Evolutionary conservation across 2,113 vertebrate genomes (phyloP).

Genomic region (Hypanus sabinus): DNA sequence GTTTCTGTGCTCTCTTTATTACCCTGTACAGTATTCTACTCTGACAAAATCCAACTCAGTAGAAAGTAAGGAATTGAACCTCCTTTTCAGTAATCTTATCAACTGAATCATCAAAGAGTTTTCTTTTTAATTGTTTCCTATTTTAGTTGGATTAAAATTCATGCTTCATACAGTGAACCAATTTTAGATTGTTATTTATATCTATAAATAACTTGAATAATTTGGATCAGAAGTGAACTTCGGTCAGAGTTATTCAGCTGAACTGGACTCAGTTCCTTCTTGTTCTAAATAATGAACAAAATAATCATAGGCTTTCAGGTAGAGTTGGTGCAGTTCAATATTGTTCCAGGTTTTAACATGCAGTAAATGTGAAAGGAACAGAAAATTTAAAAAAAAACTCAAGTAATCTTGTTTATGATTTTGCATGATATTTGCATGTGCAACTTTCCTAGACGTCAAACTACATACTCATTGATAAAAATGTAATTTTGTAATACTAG

Average conservation of each 20-base stretch:
- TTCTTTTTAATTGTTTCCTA: neutral
- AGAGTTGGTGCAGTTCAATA: neutral
- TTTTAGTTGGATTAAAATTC: neutral
- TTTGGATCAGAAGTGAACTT: neutral
- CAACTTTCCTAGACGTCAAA: neutral
- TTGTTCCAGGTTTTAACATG: neutral
- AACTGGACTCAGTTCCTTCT: neutral
- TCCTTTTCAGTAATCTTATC: neutral
- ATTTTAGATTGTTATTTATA: neutral
- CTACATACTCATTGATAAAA: neutral
- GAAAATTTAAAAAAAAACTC: neutral
- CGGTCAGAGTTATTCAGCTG: neutral
- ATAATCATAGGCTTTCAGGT: neutral
- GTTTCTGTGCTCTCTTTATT: neutral
- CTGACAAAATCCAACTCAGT: neutral
- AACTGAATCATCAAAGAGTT: neutral
- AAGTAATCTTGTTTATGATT: neutral
- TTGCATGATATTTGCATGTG: neutral
- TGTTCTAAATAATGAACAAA: neutral
- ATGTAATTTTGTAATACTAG: neutral
- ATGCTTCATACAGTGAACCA: neutral
- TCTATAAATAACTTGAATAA: neutral
- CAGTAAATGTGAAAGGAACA: neutral
- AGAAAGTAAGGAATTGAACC: neutral
- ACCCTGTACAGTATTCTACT: neutral